Conservation (phyloP, 2,888 invertebrate genomes). For the Notocelia uddmanniana region DNA sequence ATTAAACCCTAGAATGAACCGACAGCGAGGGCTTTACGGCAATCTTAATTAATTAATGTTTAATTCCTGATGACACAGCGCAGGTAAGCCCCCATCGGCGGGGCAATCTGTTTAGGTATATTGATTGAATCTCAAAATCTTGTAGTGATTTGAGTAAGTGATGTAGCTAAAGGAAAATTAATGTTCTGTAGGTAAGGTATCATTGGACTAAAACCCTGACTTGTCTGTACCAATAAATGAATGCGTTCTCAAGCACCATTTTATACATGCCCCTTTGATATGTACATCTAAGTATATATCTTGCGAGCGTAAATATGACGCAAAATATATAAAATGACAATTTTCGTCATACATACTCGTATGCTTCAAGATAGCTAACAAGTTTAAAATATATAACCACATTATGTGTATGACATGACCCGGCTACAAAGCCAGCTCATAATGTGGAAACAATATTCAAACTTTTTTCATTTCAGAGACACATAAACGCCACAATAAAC, state of each 20-base stretch:
- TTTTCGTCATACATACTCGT: background rate
- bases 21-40: slow-evolving; percentile 50
- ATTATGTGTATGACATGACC: slow-evolving; percentile 21
- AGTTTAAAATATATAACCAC: slow-evolving; percentile 15
- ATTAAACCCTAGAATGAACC: slow-evolving; percentile 70
- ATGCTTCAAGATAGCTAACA: background rate
- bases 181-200: too few relatives aligned
- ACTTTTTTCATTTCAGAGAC: slow-evolving; percentile 40
- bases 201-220: too few relatives aligned
- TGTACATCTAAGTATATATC: too few relatives aligned
- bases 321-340: background rate
- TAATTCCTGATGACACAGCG: slow-evolving; percentile 45
- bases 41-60: slow-evolving; percentile 44
- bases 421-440: slow-evolving; percentile 23
- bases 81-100: slow-evolving; percentile 21
- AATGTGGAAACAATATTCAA: slow-evolving; percentile 43
- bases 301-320: background rate
- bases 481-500: slow-evolving; percentile 37
- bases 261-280: too few relatives aligned
- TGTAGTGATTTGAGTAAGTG: slow-evolving; percentile 1
- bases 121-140: slow-evolving; percentile 15
- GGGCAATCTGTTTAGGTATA: background rate
- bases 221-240: too few relatives aligned
- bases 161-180: too few relatives aligned
- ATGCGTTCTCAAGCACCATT: too few relatives aligned